Evolutionary conservation across 2,888 invertebrate genomes (phyloP), one percentile per base, ranked within the genome.

Genomic region (Drosophila cognata): DNA sequence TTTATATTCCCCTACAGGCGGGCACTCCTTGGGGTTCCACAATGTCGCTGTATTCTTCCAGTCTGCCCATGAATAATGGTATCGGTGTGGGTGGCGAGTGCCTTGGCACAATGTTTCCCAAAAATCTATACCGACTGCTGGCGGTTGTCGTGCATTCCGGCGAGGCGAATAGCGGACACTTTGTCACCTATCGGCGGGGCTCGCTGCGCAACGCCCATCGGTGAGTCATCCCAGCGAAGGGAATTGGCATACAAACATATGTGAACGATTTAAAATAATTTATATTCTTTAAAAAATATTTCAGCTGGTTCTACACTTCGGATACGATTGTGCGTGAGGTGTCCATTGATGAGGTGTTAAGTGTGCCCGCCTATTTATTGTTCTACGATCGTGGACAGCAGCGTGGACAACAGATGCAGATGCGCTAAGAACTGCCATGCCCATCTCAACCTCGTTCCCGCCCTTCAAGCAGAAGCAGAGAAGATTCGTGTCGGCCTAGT

Each of bases 101-200:
- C 13, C 93, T 92, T 62, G 93, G 92, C 33, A 84, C 91, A 33
- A 93, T 93, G 92, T 93, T 93, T 82, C 93, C 95, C 21, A 94
- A 94, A 82, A 95, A 95, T 82, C 93, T 95, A 48, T 99, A 98
- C 94, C 95, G 96, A 74, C 94, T 99, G 75, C 94, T 95, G 70
- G 97, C 97, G 3, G 98, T 98, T 10, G 96, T 98, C 55, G 98
- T 97, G 76, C 99, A 99, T 94, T 95, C 97, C 77, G 99, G 99
- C 4, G 97, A 97, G 56, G 97, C 97, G 13, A 95, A 96, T 91
- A 96, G 97, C 55, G 99, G 99, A 2, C 99, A 99, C 94, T 99
- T 98, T 94, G 96, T 98, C 72, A 98, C 98, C 53, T 99, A 98
- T 93, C 94, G 99, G 71, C 95, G 98, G 21, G 97, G 97, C 11